Evolutionary conservation across 1,140 invertebrate species (phyloP), one percentile per base, ranked within the genome.

Genomic region (Saccostrea glomerata): DNA sequence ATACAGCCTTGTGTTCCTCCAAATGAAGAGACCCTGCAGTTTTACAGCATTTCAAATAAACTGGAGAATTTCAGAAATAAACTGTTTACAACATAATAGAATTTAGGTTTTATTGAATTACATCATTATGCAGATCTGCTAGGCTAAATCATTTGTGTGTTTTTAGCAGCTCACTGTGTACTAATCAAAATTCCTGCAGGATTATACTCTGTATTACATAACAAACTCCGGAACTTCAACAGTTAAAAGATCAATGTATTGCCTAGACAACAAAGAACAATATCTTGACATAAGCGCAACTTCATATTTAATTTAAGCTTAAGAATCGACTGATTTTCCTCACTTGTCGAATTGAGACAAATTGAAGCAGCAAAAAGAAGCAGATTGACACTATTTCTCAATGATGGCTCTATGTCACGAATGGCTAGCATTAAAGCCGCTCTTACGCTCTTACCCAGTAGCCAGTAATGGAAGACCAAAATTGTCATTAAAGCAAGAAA

Each of bases 21-120:
- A 77, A 25, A 77, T 77, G 70, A 77, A 77, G 70, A 36, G 60
- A 77, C 12, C 58, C 70, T 77, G 70, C 70, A 77, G 70, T 77
- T 77, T 77, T 40, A 77, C 25, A 30, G 70, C 70, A 77, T 15
- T 77, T 77, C 13, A 30, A 77, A 77, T 77, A 23, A 77, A 77
- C 70, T 25, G 36, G 70, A 30, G 70, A 77, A 77, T 77, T 30
- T 77, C 70, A 5, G 13, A 30, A 77, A 77, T 77, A 77, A 77
- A 63, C n/a, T 63, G 58, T 63, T 63, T 63, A 17, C 58, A 63
- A 63, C 58, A 63, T 77, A 77, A 77, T 36, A 77, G 70, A 77
- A 77, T 77, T 77, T 77, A 77, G 70, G 70, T 77, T 77, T 77
- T 77, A 77, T 77, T 77, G 70, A 77, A 77, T 77, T 77, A 77